Base-by-base conservation (phyloP, 53 echinoderm and acorn worm species). In the Patiria pectinifera region DNA sequence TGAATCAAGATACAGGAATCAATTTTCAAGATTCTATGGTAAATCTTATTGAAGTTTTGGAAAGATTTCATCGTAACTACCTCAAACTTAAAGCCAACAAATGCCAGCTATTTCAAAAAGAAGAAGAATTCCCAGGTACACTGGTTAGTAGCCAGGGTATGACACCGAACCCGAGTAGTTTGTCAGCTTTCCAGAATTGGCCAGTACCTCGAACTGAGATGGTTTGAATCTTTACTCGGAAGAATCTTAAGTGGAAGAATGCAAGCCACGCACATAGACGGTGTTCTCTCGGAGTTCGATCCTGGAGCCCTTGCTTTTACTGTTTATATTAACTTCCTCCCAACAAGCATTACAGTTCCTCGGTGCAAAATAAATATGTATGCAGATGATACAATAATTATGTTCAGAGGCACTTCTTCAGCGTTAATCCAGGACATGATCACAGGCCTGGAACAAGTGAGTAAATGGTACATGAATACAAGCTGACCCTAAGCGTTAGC, bases 51-150 rank as follows among this genome's bases (percentile, higher is more conserved):
- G 60, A 59, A 11, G 60, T 7, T 59, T 59, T 59, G 60, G 6
- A 59, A 59, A 59, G 60, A 59, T 59, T 59, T 59, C 60, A 59
- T 11, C 6, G 11, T 6, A 6, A 59, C 60, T 7, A 59, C 11
- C 60, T 59, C 6, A 59, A 59, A 59, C 60, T 59, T 11, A 59
- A 59, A 11, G 60, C 60, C 60, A 59, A 59, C 6, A 59, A 59
- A 59, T 59, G 60, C 11, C 60, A 59, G 60, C 60, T 59, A 59
- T 59, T 59, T 59, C 60, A 59, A 59, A 59, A 59, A 59, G 60
- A 70, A 13, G 70, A 80, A 35, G 23, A 83, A 62, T 83, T 83
- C 26, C 83, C 61, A 5, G 61, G 83, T 16, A 83, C 60, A 26
- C 62, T 59, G 25, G 83, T 83, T 4, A 83, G 62, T 26, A n/a